Percentiles rank a stretch among this genome's conserved stretches.
Conservation (phyloP, 2,113 vertebrate genomes). For the Paramormyrops kingsleyae region DNA sequence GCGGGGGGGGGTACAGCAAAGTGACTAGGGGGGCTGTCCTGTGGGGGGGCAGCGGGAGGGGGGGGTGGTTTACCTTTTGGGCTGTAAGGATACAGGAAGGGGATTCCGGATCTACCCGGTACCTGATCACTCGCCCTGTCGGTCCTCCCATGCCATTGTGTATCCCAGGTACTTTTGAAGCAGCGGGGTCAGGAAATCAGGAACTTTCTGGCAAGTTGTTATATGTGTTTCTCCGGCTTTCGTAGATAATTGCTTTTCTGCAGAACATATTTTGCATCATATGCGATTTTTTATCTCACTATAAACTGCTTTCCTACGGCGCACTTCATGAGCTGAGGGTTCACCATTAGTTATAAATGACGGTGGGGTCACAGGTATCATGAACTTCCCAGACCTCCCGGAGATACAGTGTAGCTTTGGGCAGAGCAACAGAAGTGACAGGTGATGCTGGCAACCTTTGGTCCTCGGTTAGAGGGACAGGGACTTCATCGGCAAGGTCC, state of each 20-base stretch:
- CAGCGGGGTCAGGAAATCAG: background rate
- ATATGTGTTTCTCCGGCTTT: background rate
- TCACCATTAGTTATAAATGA: background rate
- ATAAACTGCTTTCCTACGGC: background rate
- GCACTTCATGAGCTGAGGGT: background rate
- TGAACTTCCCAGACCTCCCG: background rate
- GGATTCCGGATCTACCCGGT: background rate
- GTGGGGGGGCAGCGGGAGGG: no score
- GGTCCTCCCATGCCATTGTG: background rate
- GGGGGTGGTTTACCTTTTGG: no score
- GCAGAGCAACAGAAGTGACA: background rate
- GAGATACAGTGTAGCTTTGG: background rate
- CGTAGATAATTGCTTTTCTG: background rate
- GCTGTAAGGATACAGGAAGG: background rate
- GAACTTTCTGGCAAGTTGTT: background rate
- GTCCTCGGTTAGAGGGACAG: background rate
- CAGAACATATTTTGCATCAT: background rate
- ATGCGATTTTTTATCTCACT: background rate
- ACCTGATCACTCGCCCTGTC: background rate
- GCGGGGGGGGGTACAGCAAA: background rate
- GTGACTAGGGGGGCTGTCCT: background rate
- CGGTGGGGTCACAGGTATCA: background rate
- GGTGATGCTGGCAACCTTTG: background rate
- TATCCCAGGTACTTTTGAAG: background rate
- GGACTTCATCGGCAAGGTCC: no score